Evolutionary conservation across 1,140 invertebrate genomes (phyloP), one percentile per base, ranked within the genome.

Genomic region (Drosophila lacertosa): DNA sequence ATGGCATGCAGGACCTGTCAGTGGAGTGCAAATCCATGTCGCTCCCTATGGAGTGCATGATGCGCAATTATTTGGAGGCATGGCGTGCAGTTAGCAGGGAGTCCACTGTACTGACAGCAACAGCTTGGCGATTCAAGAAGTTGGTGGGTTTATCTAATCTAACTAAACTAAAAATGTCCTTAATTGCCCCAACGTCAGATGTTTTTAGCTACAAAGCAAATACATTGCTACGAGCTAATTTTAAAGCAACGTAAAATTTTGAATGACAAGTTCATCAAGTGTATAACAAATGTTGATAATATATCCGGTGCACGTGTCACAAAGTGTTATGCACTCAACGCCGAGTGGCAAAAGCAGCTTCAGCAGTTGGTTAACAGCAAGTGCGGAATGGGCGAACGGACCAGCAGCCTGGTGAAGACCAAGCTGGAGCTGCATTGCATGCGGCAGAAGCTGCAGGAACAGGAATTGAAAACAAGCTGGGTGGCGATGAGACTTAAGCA

Each of bases 181-280:
- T 29, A 29, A 29, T 7, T 9, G 2, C 0, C 4, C n/a, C n/a
- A 35, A n/a, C n/a, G 33, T 24, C 42, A 39, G 35, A 10, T 59
- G n/a, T 10, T 18, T 33, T n/a, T 51, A n/a, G 54, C 26, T n/a
- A 20, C n/a, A 3, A 18, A 50, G 16, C 35, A 67, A 59, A 67
- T 67, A 0, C 10, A 44, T 11, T 51, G 29, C 6, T 50, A 51
- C 16, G 64, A 50, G 13, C 3, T 42, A 10, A 18, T 59, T 15
- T 44, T 60, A 18, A 10, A 6, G 10, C 10, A 51, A 3, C 32
- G 4, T 3, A 15, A 35, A 10, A 10, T 7, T 24, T 2, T 33
- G 11, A 33, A 29, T 13, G 3, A 58, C 2, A 37, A 4, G 5
- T 20, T 37, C 11, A 22, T 33, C 6, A 29, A 47, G 22, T 26